Evolutionary conservation across 2,113 vertebrate species (phyloP).

Genomic region (Piprites chloris): DNA sequence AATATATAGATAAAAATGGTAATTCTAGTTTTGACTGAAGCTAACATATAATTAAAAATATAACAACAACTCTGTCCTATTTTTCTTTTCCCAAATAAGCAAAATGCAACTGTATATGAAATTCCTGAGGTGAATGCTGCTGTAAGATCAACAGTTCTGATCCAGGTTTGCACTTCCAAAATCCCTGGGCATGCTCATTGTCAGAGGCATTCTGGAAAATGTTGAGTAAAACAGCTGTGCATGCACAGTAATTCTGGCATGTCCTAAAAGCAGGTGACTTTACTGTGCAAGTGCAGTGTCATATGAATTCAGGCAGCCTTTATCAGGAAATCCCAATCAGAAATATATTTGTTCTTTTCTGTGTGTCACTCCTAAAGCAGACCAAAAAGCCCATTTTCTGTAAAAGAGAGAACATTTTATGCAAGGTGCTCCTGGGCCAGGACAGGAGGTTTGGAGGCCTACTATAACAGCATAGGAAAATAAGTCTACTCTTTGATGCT

Average conservation of each 20-base stretch:
- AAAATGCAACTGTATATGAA: neutral
- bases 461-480: neutral
- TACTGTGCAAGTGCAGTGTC: neutral
- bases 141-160: neutral
- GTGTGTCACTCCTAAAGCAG: neutral
- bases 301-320: neutral
- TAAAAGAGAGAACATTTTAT: neutral
- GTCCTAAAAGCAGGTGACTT: neutral
- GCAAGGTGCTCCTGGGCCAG: accelerated
- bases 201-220: slow-evolving; percentile 1
- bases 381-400: neutral
- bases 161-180: neutral
- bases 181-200: neutral
- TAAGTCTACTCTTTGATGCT: neutral
- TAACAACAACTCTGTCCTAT: neutral
- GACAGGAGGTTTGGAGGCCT: neutral
- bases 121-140: neutral
- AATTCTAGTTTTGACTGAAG: neutral
- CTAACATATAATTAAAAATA: neutral
- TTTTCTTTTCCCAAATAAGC: neutral
- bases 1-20: neutral
- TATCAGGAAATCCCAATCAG: neutral
- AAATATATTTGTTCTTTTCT: neutral
- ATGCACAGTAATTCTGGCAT: neutral
- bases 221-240: neutral